These are phyloP conservation scores for Oenanthe oenanthe DNA, from an alignment of 2,113 vertebrate species.

Conservation along the genomic window DNA sequence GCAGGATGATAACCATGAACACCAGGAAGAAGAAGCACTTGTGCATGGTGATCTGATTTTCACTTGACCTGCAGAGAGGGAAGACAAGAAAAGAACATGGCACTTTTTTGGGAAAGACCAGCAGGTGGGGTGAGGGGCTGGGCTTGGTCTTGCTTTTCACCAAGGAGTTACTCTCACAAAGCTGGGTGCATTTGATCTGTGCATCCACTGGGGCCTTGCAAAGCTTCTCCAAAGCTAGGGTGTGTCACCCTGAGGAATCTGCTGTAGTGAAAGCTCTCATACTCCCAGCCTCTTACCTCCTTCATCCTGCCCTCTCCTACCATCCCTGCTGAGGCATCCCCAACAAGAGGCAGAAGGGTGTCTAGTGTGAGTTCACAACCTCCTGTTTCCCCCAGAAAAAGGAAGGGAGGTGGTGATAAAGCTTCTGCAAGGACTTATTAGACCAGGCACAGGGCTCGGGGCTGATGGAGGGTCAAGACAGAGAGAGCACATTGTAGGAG, in stretches of 20 bases:
- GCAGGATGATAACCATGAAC: conserved; percentile 97
- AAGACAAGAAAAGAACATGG: background rate
- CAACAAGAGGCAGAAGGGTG: background rate
- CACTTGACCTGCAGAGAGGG: conserved; percentile 79
- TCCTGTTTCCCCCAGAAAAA: fast-evolving
- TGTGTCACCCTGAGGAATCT: background rate
- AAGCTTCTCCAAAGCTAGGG: background rate
- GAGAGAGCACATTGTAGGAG: background rate
- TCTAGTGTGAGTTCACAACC: background rate
- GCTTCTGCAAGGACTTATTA: background rate
- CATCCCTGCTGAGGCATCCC: background rate
- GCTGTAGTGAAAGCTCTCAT: background rate
- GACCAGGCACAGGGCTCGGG: background rate
- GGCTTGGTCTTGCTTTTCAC: background rate
- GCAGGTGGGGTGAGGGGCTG: background rate
- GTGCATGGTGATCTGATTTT: conserved; percentile 94
- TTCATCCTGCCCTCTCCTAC: background rate
- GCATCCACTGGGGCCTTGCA: background rate
- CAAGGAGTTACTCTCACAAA: background rate
- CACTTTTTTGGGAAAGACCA: background rate
- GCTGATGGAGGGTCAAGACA: background rate
- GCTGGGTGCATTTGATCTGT: background rate
- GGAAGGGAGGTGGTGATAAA: background rate
- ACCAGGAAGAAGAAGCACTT: conserved; percentile 95
- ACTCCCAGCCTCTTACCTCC: background rate